Conservation (phyloP, 1,140 invertebrate species). For the Coelopa frigida region DNA sequence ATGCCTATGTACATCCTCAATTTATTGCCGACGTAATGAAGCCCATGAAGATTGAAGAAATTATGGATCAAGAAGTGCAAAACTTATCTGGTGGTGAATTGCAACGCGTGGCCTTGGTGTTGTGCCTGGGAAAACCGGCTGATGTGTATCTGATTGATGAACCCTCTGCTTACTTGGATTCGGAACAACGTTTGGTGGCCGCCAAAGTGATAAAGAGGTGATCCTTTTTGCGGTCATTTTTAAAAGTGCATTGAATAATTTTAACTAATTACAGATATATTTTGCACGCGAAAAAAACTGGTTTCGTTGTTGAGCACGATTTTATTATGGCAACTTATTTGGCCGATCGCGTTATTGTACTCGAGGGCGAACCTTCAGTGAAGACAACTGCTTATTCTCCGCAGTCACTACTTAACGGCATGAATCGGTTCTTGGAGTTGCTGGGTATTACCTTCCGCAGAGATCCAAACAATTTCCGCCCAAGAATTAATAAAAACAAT, state of each 20-base stretch:
- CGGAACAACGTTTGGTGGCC: constrained; percentile 98
- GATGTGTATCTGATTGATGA: constrained; percentile 99
- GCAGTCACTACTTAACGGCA: constrained; percentile 90
- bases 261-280: constrained; percentile 70
- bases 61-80: constrained; percentile 98
- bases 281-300: constrained; percentile 97
- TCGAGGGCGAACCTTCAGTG: constrained; percentile 89
- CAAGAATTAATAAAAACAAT: constrained; percentile 94
- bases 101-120: constrained; percentile 90
- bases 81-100: constrained; percentile 99
- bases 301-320: constrained; percentile 99
- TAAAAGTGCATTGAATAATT: neutral
- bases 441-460: constrained; percentile 96
- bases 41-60: constrained; percentile 94
- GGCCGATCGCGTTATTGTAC: constrained; percentile 97
- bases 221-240: constrained; percentile 17
- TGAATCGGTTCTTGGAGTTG: constrained; percentile 97
- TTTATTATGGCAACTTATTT: constrained; percentile 99
- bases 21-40: constrained; percentile 99
- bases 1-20: constrained; percentile 94
- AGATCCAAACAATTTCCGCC: constrained; percentile 98
- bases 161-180: constrained; percentile 98
- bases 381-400: constrained; percentile 84
- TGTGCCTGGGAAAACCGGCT: constrained; percentile 97
- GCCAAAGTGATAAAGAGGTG: constrained; percentile 98